Evolutionary conservation across 2,888 invertebrate species (phyloP).

Genomic region (Calameuta pallipes): DNA sequence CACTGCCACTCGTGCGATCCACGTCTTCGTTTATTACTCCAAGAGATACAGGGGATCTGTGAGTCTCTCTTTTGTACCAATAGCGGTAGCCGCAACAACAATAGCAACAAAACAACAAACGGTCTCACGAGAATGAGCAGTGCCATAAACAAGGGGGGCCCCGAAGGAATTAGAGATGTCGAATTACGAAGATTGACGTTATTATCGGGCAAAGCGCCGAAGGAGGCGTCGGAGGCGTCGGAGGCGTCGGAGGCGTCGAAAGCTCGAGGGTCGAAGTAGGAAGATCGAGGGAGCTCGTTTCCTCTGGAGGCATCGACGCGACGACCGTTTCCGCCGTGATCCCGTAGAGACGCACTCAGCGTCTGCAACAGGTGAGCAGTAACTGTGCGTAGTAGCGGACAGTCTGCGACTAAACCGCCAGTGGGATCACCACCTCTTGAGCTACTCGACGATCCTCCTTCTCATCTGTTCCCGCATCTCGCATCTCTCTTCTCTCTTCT

Average conservation of each 20-base stretch:
- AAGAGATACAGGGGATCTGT: too few species aligned
- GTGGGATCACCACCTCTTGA: conserved; percentile 33
- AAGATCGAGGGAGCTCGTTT: conserved; percentile 42
- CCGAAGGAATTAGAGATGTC: too few species aligned
- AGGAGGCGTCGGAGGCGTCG: conserved; percentile 21
- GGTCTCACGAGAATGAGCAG: too few species aligned
- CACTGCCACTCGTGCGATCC: too few species aligned
- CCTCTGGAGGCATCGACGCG: conserved; percentile 30
- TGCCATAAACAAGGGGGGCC: too few species aligned
- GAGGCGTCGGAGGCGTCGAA: conserved; percentile 27
- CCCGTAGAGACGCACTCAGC: not conserved
- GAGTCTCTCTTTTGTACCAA: too few species aligned
- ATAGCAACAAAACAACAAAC: too few species aligned
- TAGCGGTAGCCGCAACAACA: too few species aligned
- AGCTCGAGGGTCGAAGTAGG: conserved; percentile 44
- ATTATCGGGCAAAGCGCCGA: not conserved
- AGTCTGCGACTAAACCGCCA: conserved; percentile 53
- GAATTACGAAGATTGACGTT: too few species aligned
- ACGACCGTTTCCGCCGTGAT: conserved; percentile 23
- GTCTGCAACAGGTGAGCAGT: conserved; percentile 52
- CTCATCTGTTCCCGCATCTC: conserved; percentile 1
- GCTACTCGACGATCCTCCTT: conserved; percentile 1
- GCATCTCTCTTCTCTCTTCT: not conserved
- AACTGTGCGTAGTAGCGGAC: conserved; percentile 57
- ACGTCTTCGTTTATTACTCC: too few species aligned